Percentiles rank a stretch among this genome's conserved stretches.
phyloP scores from a whole-genome alignment of 2,888 invertebrate genomes.

The Exephanes ischioxanthus region DNA sequence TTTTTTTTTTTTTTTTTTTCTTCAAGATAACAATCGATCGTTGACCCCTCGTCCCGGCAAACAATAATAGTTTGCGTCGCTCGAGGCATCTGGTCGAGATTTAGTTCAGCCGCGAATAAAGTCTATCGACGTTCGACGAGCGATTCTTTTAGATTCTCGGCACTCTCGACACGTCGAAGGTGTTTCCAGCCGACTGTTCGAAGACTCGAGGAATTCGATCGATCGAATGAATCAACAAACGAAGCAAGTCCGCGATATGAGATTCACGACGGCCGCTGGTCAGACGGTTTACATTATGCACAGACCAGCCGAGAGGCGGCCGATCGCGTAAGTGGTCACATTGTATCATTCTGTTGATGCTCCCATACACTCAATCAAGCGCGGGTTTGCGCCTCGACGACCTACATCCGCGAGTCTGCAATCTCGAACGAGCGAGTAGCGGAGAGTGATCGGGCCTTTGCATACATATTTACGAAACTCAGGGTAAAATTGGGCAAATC shows the following conservation, averaged over 20 bases:
- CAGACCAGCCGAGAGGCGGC: conserved; percentile 5
- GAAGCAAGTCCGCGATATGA: conserved; percentile 17
- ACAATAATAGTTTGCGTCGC: neutral
- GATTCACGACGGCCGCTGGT: neutral
- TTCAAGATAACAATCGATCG: neutral
- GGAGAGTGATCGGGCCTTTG: neutral
- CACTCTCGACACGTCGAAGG: conserved; percentile 6
- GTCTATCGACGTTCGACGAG: neutral
- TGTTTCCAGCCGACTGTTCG: neutral
- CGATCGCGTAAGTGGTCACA: conserved; percentile 46
- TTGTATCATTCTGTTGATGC: conserved; percentile 60
- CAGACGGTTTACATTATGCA: conserved; percentile 30
- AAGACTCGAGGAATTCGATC: neutral
- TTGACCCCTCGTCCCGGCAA: neutral
- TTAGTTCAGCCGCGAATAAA: neutral
- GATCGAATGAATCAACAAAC: conserved; percentile 13
- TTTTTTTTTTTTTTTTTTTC: neutral
- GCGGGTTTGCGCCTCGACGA: conserved; percentile 36
- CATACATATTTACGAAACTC: neutral
- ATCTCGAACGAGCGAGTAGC: conserved; percentile 31
- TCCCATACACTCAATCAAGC: conserved; percentile 35
- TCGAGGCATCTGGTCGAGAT: neutral
- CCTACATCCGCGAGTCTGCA: conserved; percentile 57
- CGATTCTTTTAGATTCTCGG: neutral
- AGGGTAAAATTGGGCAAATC: neutral